These are phyloP conservation scores for Penaeus indicus DNA, from an alignment of 1,140 invertebrate genomes.

Conservation along the genomic window DNA sequence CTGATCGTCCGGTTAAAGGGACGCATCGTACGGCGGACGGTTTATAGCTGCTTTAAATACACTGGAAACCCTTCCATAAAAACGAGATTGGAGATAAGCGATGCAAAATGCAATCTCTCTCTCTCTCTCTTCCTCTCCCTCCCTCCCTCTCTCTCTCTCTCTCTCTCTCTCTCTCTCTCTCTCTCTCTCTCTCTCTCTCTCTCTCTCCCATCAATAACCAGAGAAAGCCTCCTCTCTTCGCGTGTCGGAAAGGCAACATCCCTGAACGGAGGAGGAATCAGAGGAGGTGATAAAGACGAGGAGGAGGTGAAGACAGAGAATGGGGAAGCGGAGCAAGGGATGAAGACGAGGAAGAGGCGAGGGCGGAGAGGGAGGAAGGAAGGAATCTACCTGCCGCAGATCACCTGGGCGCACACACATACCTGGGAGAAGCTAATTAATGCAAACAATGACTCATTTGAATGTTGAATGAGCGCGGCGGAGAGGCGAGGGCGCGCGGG, in stretches of 20 bases:
- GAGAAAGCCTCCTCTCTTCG: conserved; percentile 17
- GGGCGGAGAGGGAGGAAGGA: neutral
- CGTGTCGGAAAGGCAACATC: too few relatives aligned
- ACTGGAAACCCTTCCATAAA: neutral
- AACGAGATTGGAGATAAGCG: neutral
- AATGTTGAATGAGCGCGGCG: too few relatives aligned
- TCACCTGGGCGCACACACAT: conserved; percentile 27
- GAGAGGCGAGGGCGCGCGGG: conserved; percentile 3
- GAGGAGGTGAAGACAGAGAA: neutral
- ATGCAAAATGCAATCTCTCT: too few relatives aligned
- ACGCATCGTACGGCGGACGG: neutral
- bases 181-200: too few relatives aligned
- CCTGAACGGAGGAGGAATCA: neutral
- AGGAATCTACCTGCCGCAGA: neutral
- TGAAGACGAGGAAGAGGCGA: conserved; percentile 8
- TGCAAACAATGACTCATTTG: too few relatives aligned
- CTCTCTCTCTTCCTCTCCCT: too few relatives aligned
- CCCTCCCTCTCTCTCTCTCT: too few relatives aligned
- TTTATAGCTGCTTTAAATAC: conserved; percentile 30
- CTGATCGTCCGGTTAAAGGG: neutral
- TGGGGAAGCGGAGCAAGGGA: conserved; percentile 1
- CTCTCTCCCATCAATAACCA: neutral
- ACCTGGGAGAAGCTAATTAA: neutral
- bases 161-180: too few relatives aligned
- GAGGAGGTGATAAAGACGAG: neutral